Evolutionary conservation across 2,797 vertebrate genomes (phyloP).

Genomic region (Tympanoctomys barrerae): DNA sequence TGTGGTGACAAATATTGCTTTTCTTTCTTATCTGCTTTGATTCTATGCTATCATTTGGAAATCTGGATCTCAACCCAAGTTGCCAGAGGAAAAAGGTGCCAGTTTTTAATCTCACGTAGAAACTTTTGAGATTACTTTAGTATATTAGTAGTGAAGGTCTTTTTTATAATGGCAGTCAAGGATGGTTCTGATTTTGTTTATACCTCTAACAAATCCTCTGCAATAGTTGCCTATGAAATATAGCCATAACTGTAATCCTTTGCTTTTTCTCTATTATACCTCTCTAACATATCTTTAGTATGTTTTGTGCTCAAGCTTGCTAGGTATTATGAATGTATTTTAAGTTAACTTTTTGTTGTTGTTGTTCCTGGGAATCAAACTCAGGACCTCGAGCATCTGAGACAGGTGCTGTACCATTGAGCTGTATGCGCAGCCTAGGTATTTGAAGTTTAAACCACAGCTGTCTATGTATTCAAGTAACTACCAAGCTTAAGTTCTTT

Average conservation of each 20-base stretch:
- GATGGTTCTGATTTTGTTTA: slow-evolving; percentile 46
- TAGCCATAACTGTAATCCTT: not conserved
- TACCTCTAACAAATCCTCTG: slow-evolving; percentile 10
- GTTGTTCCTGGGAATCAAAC: no score
- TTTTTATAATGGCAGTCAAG: slow-evolving; percentile 46
- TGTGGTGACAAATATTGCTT: slow-evolving; percentile 44
- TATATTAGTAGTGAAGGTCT: slow-evolving; percentile 22
- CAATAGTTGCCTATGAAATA: not conserved
- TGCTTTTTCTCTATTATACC: slow-evolving; percentile 14
- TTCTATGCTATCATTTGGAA: slow-evolving; percentile 24
- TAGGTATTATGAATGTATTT: not conserved
- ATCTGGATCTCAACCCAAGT: slow-evolving; percentile 10
- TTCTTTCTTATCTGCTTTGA: slow-evolving; percentile 19
- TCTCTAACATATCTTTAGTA: not conserved
- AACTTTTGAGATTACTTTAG: slow-evolving; percentile 38
- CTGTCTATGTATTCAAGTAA: slow-evolving; percentile 30
- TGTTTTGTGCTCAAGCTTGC: not conserved
- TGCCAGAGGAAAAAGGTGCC: slow-evolving; percentile 24
- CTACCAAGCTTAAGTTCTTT: not conserved
- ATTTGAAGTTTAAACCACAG: slow-evolving; percentile 22
- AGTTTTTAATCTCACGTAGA: slow-evolving; percentile 36
- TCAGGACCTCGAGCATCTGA: no score
- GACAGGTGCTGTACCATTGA: no score
- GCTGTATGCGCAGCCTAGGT: not conserved
- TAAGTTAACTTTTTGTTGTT: no score